Percentiles rank a stretch among this genome's conserved stretches.
phyloP scores from a whole-genome alignment of 1,140 invertebrate genomes.

The Bacillus rossius region DNA sequence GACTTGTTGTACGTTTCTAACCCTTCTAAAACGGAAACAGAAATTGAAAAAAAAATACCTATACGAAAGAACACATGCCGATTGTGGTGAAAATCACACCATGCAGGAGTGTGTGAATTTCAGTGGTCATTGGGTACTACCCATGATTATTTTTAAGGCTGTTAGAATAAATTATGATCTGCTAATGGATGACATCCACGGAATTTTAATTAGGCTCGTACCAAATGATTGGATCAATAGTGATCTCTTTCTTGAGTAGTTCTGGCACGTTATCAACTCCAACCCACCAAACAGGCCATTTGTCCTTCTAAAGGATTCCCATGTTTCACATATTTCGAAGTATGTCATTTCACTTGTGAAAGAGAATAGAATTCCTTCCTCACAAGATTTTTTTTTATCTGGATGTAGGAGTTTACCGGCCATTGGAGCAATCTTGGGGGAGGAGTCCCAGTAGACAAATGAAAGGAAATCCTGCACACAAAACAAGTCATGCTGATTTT shows the following conservation, averaged over 20 bases:
- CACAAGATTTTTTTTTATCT: background rate
- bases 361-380: background rate
- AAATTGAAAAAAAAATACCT: conserved; percentile 8
- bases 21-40: background rate
- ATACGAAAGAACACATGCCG: conserved; percentile 6
- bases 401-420: conserved; percentile 1
- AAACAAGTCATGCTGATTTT: background rate
- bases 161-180: conserved; percentile 31
- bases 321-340: conserved; percentile 22
- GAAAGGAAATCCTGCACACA: background rate
- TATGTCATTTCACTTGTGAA: conserved; percentile 32
- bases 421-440: background rate
- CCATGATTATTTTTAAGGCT: conserved; percentile 40
- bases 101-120: conserved; percentile 39
- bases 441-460: background rate
- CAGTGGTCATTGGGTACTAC: conserved; percentile 31
- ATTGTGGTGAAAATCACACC: conserved; percentile 36
- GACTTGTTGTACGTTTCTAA: conserved; percentile 4
- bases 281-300: conserved; percentile 36
- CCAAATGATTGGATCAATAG: conserved; percentile 38
- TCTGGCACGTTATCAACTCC: conserved; percentile 34
- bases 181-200: conserved; percentile 31
- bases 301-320: conserved; percentile 29
- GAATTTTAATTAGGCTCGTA: conserved; percentile 29
- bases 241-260: conserved; percentile 31